Evolutionary conservation across 2,797 vertebrate species (phyloP).

Genomic region (Morelia viridis): DNA sequence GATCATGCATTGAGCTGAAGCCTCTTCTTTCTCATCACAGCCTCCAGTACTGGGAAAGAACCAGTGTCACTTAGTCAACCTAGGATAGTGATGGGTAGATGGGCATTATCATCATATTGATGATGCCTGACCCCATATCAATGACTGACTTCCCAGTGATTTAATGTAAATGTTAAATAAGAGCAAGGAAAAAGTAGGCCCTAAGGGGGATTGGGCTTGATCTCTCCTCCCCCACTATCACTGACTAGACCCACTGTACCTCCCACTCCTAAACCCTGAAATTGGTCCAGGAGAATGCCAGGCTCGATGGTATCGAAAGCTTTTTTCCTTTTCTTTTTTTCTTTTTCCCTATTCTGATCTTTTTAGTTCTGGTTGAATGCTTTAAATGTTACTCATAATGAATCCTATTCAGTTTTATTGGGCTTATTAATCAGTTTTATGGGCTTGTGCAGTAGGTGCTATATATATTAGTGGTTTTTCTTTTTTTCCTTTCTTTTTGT

Average conservation of each 20-base stretch:
- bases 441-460: neutral
- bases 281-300: neutral
- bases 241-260: neutral
- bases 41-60: too few relatives aligned
- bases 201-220: neutral
- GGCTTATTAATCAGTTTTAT: neutral
- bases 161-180: neutral
- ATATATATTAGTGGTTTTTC: too few relatives aligned
- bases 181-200: neutral
- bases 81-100: neutral
- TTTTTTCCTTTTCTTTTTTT: neutral
- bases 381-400: neutral
- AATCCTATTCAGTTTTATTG: neutral
- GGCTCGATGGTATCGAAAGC: neutral
- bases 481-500: neutral
- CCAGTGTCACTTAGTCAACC: neutral
- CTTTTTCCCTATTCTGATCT: neutral
- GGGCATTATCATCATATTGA: neutral
- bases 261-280: neutral
- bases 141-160: neutral
- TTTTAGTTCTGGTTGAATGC: neutral
- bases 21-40: neutral
- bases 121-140: neutral
- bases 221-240: neutral
- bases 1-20: neutral